Conservation (phyloP, 37 sponge, comb jelly and placozoan genomes). For the Diacarnus erythraeanus region DNA sequence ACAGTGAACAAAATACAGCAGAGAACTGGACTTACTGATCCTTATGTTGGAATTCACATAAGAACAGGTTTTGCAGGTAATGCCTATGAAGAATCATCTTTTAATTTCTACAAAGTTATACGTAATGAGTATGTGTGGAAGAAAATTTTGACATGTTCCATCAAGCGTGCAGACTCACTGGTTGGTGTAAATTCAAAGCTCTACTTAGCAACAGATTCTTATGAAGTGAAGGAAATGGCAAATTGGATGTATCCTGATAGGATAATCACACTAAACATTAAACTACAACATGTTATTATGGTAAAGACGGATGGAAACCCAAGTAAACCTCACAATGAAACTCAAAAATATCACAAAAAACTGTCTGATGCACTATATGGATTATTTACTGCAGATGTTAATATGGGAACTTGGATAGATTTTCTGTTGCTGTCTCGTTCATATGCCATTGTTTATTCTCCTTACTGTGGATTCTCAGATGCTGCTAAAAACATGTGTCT, state of each 20-base stretch:
- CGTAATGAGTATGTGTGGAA: not conserved
- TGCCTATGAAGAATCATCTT: not conserved
- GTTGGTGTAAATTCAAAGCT: not conserved
- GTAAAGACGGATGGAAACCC: no score
- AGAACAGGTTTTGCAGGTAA: not conserved
- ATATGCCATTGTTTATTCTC: not conserved
- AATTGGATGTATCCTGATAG: not conserved
- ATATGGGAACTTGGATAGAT: not conserved
- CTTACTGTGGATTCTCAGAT: not conserved
- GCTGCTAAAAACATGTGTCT: not conserved
- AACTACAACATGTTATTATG: not conserved
- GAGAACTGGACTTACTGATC: not conserved
- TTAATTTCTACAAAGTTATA: no score
- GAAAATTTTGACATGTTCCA: not conserved
- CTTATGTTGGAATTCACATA: not conserved
- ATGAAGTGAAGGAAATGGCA: not conserved
- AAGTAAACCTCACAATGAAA: no score
- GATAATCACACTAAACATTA: no score
- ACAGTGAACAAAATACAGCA: not conserved
- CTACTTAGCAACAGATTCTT: not conserved
- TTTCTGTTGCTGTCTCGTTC: not conserved
- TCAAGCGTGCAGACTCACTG: not conserved
- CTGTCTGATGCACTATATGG: not conserved
- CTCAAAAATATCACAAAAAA: not conserved
- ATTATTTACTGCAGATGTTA: not conserved